Conservation (phyloP, 2,797 vertebrate genomes). For the Iguana delicatissima region DNA sequence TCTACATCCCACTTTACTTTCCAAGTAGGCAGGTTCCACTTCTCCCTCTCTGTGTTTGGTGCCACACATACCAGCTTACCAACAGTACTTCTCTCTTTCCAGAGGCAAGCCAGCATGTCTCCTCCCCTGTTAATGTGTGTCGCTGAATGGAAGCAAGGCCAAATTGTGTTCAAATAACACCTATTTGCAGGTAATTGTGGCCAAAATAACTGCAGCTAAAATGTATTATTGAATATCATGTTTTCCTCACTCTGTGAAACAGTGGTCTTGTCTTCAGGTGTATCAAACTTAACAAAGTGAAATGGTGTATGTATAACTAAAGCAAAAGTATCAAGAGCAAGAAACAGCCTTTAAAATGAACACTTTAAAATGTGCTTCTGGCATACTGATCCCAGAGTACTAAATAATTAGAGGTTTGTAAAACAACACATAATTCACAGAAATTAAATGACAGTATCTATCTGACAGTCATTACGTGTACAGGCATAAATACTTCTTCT, state of each 20-base stretch:
- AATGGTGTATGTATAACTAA: slow-evolving; percentile 11
- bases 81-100: too few species aligned
- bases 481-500: background rate
- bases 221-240: background rate
- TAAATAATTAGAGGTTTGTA: slow-evolving; percentile 15
- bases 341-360: background rate
- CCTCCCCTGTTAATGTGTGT: too few species aligned
- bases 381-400: background rate
- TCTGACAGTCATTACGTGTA: background rate
- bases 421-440: background rate
- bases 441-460: slow-evolving; percentile 5
- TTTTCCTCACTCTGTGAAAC: background rate
- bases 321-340: background rate
- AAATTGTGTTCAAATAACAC: background rate
- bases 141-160: background rate
- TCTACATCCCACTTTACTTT: too few species aligned
- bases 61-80: too few species aligned
- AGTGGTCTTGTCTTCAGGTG: background rate
- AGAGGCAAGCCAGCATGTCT: too few species aligned
- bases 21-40: too few species aligned
- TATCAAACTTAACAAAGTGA: background rate
- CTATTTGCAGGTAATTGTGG: background rate
- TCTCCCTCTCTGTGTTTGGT: too few species aligned
- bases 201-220: background rate
- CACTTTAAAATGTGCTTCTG: background rate